Conservation (phyloP, 2,888 invertebrate species). For the Plagiodera versicolora region DNA sequence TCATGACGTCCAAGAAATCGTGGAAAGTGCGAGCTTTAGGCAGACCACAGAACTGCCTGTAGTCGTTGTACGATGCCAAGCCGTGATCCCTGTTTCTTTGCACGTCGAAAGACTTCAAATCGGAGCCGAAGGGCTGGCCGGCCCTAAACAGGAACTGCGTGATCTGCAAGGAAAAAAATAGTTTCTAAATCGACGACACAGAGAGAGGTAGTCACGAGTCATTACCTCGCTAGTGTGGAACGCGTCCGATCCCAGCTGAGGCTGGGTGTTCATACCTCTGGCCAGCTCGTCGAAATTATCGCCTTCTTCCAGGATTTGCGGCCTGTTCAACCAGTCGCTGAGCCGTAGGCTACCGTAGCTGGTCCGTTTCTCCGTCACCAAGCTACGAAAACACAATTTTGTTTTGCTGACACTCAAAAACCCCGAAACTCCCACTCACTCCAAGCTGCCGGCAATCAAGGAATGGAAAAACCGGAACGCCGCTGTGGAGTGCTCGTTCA, state of each 20-base stretch:
- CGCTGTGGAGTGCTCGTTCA: slow-evolving; percentile 72
- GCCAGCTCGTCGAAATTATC: slow-evolving; percentile 72
- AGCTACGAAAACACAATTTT: slow-evolving; percentile 50
- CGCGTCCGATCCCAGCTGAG: slow-evolving; percentile 75
- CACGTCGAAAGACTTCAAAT: slow-evolving; percentile 79
- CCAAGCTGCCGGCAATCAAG: slow-evolving; percentile 67
- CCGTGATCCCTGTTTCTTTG: slow-evolving; percentile 88
- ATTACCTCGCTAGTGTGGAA: slow-evolving; percentile 75
- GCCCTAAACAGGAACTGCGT: slow-evolving; percentile 67
- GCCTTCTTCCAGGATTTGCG: slow-evolving; percentile 65
- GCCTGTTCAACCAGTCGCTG: slow-evolving; percentile 73
- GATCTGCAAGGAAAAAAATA: slow-evolving; percentile 55
- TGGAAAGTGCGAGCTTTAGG: slow-evolving; percentile 68
- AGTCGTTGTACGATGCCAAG: slow-evolving; percentile 75
- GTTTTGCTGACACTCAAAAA: no score
- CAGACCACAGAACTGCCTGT: slow-evolving; percentile 76
- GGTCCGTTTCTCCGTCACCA: slow-evolving; percentile 62
- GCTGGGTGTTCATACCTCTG: slow-evolving; percentile 76
- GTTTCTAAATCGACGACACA: background rate
- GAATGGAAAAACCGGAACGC: slow-evolving; percentile 77
- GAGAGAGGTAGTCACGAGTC: slow-evolving; percentile 22
- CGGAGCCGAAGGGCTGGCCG: slow-evolving; percentile 73
- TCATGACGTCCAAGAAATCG: slow-evolving; percentile 71
- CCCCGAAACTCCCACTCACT: no score
- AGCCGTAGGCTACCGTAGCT: slow-evolving; percentile 62